phyloP scores from a whole-genome alignment of 2,797 vertebrate genomes.

The Megaceryle alcyon region DNA sequence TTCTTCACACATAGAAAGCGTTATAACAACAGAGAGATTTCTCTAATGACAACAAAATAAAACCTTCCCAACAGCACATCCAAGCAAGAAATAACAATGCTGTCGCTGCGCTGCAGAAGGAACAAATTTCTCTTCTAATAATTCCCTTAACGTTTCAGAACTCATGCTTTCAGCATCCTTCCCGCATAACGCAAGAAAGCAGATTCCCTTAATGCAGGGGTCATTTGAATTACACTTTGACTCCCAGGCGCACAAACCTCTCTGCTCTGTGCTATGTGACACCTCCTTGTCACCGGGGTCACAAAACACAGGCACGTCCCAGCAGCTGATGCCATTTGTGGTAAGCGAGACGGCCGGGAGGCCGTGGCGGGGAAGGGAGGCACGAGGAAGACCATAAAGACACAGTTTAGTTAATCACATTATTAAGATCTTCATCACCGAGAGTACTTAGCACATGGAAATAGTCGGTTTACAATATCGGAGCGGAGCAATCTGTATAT shows the following conservation, averaged over 20 bases:
- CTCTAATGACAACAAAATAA: slow-evolving; percentile 76
- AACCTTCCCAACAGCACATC: slow-evolving; percentile 68
- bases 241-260: neutral
- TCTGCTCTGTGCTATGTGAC: slow-evolving; percentile 44
- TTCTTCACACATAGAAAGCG: slow-evolving; percentile 74
- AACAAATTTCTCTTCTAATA: slow-evolving; percentile 51
- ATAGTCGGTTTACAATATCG: slow-evolving; percentile 31
- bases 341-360: neutral
- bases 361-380: neutral
- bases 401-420: slow-evolving; percentile 50
- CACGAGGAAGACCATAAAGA: neutral
- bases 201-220: slow-evolving; percentile 22
- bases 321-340: slow-evolving; percentile 48
- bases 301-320: neutral
- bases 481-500: slow-evolving; percentile 43
- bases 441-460: slow-evolving; percentile 50
- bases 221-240: slow-evolving; percentile 15
- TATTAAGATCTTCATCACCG: slow-evolving; percentile 56
- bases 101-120: slow-evolving; percentile 12
- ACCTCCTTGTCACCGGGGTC: slow-evolving; percentile 56
- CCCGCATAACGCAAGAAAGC: neutral
- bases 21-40: slow-evolving; percentile 73
- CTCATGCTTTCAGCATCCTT: slow-evolving; percentile 56
- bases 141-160: slow-evolving; percentile 45
- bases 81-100: slow-evolving; percentile 72